A percentile compares a stretch with the other conserved stretches of the same genome.
Conservation (phyloP, 2,113 vertebrate genomes). For the Campylomormyrus tamandua region DNA sequence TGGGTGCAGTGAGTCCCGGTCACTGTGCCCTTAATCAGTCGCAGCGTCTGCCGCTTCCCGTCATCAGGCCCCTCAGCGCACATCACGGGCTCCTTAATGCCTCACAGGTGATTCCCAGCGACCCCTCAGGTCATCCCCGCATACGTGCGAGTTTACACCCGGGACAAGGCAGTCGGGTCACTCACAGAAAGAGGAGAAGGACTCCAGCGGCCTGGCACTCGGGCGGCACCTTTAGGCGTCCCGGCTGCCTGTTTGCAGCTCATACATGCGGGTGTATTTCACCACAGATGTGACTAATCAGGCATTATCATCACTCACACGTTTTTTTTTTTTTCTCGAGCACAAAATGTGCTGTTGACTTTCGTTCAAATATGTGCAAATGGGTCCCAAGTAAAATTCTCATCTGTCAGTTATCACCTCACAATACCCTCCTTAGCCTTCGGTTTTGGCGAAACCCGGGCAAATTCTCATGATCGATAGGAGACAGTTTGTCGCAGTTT, state of each 20-base stretch:
- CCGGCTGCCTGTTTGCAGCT: slow-evolving; percentile 7
- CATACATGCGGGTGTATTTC: slow-evolving; percentile 24
- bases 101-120: slow-evolving; percentile 70
- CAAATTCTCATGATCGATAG: slow-evolving; percentile 39
- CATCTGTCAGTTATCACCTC: slow-evolving; percentile 44
- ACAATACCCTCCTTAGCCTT: slow-evolving; percentile 34
- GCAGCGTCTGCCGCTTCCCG: slow-evolving; percentile 71
- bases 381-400: slow-evolving; percentile 53
- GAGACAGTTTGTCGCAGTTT: slow-evolving; percentile 39
- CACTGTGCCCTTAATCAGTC: slow-evolving; percentile 77
- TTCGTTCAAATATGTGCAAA: slow-evolving; percentile 52
- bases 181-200: not conserved
- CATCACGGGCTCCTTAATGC: slow-evolving; percentile 67
- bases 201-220: not conserved
- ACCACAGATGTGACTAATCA: slow-evolving; percentile 42
- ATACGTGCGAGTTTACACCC: not conserved
- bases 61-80: slow-evolving; percentile 52
- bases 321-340: slow-evolving; percentile 37
- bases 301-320: slow-evolving; percentile 41
- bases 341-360: slow-evolving; percentile 51
- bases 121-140: slow-evolving; percentile 26
- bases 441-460: slow-evolving; percentile 27
- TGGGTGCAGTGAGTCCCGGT: slow-evolving; percentile 49
- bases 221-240: not conserved
- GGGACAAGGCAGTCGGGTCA: not conserved